Evolutionary conservation across 2,888 invertebrate genomes (phyloP).

Genomic region (Drosophila mayaguana): DNA sequence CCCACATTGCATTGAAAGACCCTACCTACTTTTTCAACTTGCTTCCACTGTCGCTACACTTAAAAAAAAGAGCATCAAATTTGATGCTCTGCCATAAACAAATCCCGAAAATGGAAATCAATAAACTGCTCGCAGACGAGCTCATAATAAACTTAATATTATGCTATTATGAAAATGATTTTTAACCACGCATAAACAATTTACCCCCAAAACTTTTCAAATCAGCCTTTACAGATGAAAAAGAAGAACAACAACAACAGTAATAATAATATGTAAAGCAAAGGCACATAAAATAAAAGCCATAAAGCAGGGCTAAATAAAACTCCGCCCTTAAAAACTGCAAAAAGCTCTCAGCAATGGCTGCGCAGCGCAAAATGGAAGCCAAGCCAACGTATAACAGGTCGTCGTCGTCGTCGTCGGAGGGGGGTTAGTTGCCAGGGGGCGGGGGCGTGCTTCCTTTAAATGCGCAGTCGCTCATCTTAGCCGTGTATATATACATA

Average conservation of each 20-base stretch:
- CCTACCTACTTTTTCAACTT: background rate
- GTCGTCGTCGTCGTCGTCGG: conserved; percentile 16
- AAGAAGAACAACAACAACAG: conserved; percentile 27
- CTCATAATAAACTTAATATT: conserved; percentile 49
- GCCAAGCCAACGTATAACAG: conserved; percentile 39
- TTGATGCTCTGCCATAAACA: conserved; percentile 9
- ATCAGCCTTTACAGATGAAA: conserved; percentile 67
- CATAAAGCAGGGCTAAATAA: conserved; percentile 50
- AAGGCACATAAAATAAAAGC: conserved; percentile 29
- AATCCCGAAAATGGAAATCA: conserved; percentile 35
- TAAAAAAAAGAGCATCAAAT: background rate
- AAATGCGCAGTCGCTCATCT: conserved; percentile 83
- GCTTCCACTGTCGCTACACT: background rate
- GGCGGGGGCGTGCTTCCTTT: conserved; percentile 61
- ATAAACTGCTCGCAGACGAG: conserved; percentile 42
- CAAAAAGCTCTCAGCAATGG: conserved; percentile 69
- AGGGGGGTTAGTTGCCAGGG: conserved; percentile 1
- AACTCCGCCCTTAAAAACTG: conserved; percentile 77
- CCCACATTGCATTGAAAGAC: background rate
- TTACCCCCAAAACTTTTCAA: conserved; percentile 58
- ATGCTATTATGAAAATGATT: conserved; percentile 30
- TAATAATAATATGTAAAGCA: conserved; percentile 26
- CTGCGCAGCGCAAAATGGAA: conserved; percentile 74
- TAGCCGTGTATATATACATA: conserved; percentile 32
- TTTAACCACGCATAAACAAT: conserved; percentile 47